Evolutionary conservation across 2,113 vertebrate species (phyloP), one percentile per base, ranked within the genome.

Genomic region (Lophotis ruficrista): DNA sequence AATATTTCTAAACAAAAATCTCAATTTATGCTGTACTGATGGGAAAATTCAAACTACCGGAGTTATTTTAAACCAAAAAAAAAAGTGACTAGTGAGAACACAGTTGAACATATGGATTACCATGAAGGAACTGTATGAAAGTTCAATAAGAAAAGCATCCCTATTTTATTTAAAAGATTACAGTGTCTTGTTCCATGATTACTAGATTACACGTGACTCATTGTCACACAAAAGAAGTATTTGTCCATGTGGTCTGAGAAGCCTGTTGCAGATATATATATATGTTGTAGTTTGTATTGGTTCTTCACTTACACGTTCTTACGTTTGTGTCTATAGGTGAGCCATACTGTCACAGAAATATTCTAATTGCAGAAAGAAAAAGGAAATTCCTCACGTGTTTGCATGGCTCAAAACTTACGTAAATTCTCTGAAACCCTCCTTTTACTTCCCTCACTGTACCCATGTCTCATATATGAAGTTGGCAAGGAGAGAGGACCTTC

Each of bases 81-180:
- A 79, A 83, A 72, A 41, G 2, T 50, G 12, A 47, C 24, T 71
- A 62, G 10, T 25, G 6, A 87, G 47, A 62, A 31, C 28, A 56
- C 12, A 61, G 16, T 4, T 92, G 38, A 83, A 47, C 22, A 88
- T 27, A 21, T 33, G 13, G 75, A 73, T 82, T 90, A 80, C 66
- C 13, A 7, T 77, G 89, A 96, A 90, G 51, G 33, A 89, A 68
- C 19, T 51, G 21, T 73, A 23, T 31, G 71, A 83, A 88, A 37
- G n/a, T 25, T 93, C 66, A 91, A 45, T 16, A 87, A 62, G 45
- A 91, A 96, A 86, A 60, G 11, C 12, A 72, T 73, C 79, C 16
- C 5, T 16, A 47, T 47, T 75, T 90, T 92, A 72, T 84, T 91
- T 81, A 64, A 66, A 92, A 92, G 3, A 23, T 70, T 71, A 38